Conservation (phyloP, 2,797 vertebrate genomes). For the Squalus acanthias region DNA sequence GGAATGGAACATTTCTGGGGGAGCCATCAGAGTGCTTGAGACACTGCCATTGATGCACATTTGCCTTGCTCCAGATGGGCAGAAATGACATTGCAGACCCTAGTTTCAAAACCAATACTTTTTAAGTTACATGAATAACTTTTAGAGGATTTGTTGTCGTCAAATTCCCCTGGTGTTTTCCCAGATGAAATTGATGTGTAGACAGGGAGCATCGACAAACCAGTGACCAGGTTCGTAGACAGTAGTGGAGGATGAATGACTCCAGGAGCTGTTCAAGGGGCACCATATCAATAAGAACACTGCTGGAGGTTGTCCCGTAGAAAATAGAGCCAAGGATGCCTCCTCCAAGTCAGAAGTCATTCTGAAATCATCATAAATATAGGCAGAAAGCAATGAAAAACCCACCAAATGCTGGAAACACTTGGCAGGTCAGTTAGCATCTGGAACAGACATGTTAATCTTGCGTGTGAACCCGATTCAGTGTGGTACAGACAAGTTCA, state of each 20-base stretch:
- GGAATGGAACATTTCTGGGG: background rate
- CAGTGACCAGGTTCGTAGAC: background rate
- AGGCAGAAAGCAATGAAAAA: background rate
- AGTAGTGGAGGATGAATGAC: background rate
- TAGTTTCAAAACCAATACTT: background rate
- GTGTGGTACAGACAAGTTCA: background rate
- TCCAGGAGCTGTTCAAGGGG: background rate
- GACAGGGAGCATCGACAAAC: background rate
- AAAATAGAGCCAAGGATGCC: background rate
- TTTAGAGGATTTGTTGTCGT: background rate
- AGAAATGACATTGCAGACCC: background rate
- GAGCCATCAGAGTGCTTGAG: background rate
- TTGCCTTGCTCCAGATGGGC: background rate
- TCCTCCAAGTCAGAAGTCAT: no score
- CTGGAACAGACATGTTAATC: background rate
- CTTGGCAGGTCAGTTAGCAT: background rate
- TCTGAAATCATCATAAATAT: background rate
- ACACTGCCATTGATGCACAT: background rate
- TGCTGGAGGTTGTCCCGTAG: no score
- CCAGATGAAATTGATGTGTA: background rate
- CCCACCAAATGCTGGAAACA: no score
- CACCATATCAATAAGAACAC: background rate
- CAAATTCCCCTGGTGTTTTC: background rate
- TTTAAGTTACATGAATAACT: background rate
- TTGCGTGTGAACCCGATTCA: background rate